Conservation (phyloP, 2,888 invertebrate species). For the Stenolophus ochropezus region DNA sequence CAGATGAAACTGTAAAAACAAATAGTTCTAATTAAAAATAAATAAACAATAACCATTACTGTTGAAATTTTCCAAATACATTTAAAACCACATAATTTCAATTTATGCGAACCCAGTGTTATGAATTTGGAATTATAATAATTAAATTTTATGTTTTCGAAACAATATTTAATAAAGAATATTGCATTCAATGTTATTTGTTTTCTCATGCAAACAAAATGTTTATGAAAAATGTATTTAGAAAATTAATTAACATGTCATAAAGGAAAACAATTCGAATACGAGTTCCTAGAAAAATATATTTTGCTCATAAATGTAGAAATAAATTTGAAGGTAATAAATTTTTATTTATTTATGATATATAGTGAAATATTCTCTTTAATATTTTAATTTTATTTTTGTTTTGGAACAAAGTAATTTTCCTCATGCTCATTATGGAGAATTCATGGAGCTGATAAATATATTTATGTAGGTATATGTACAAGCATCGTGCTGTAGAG, state of each 20-base stretch:
- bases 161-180: not conserved
- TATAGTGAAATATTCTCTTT: too few relatives aligned
- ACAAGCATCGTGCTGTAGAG: not conserved
- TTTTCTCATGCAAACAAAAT: not conserved
- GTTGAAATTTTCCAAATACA: not conserved
- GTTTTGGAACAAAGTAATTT: too few relatives aligned
- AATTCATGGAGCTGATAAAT: too few relatives aligned
- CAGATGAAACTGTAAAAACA: not conserved
- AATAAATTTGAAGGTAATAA: not conserved
- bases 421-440: too few relatives aligned
- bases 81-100: not conserved
- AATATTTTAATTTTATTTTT: too few relatives aligned
- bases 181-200: not conserved
- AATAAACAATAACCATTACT: not conserved
- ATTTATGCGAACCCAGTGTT: not conserved
- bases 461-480: not conserved
- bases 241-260: not conserved
- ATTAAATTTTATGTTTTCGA: not conserved
- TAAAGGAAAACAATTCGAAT: too few relatives aligned
- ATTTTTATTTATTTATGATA: too few relatives aligned
- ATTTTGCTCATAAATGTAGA: not conserved
- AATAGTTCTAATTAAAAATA: not conserved
- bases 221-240: not conserved
- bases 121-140: not conserved
- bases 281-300: not conserved